phyloP scores from a whole-genome alignment of 2,797 vertebrate species.

The Microctenopoma steveboyesi region DNA sequence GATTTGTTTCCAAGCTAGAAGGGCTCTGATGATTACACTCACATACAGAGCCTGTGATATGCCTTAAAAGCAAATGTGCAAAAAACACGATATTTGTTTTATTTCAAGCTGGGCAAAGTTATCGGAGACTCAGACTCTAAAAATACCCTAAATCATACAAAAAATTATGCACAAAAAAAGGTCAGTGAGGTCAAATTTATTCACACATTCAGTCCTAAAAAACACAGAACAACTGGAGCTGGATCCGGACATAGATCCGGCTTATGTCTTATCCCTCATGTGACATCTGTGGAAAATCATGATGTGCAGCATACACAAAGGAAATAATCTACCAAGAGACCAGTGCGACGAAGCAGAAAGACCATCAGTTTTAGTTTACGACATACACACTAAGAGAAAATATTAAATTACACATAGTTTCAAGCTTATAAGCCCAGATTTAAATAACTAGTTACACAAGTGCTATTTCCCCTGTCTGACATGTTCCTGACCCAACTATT shows the following conservation, averaged over 20 bases:
- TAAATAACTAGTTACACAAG: background rate
- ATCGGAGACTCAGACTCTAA: no score
- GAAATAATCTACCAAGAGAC: background rate
- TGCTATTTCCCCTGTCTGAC: background rate
- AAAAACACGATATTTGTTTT: no score
- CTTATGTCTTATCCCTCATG: background rate
- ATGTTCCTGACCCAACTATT: conserved; percentile 19
- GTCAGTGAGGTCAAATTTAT: background rate
- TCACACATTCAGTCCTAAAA: background rate
- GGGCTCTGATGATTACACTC: no score
- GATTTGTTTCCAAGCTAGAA: no score
- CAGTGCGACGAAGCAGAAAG: background rate
- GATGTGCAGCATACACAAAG: background rate
- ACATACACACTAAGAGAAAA: background rate
- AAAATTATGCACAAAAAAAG: background rate
- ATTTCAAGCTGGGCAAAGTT: no score
- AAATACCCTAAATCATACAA: no score
- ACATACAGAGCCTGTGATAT: no score
- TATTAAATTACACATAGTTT: background rate
- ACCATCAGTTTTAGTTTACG: background rate
- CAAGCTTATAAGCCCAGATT: background rate
- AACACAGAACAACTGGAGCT: background rate
- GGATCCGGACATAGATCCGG: background rate
- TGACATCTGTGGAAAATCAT: background rate
- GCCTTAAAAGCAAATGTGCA: no score